Evolutionary conservation across 1,140 invertebrate species (phyloP).

Genomic region (Hermetia illucens): DNA sequence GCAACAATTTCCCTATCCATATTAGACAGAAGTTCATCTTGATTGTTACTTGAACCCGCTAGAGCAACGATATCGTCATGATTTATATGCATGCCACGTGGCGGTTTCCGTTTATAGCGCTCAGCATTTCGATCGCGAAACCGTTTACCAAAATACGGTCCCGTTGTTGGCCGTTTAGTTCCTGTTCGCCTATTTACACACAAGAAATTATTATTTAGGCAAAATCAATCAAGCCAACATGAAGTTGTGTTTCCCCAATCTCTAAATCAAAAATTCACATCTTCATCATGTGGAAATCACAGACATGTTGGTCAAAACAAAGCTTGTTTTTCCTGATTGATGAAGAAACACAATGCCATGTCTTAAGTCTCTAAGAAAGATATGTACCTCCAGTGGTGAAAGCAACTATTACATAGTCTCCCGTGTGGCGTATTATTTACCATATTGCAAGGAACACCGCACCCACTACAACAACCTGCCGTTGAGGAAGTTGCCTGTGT

Average conservation of each 20-base stretch:
- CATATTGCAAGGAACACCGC: slow-evolving; percentile 26
- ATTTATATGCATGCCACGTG: slow-evolving; percentile 92
- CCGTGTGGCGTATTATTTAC: slow-evolving; percentile 23
- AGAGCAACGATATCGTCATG: slow-evolving; percentile 86
- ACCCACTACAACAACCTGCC: slow-evolving; percentile 26
- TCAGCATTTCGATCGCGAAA: slow-evolving; percentile 34
- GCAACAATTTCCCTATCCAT: slow-evolving; percentile 88
- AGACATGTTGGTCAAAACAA: too few species aligned
- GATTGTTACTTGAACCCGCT: slow-evolving; percentile 41
- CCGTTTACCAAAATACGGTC: slow-evolving; percentile 37
- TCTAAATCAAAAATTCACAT: too few species aligned
- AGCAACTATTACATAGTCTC: slow-evolving; percentile 28
- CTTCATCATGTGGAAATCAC: too few species aligned
- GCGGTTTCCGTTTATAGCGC: slow-evolving; percentile 80
- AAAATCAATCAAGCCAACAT: slow-evolving; percentile 13
- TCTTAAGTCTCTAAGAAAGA: too few species aligned
- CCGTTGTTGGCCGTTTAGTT: slow-evolving; percentile 53
- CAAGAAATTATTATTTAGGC: slow-evolving; percentile 13
- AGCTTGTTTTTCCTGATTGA: too few species aligned
- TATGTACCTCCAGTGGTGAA: slow-evolving; percentile 31
- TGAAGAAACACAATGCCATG: too few species aligned
- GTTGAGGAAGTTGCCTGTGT: not conserved
- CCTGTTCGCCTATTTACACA: slow-evolving; percentile 51
- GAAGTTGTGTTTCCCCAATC: slow-evolving; percentile 1
- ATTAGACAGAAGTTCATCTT: slow-evolving; percentile 60